These are phyloP conservation scores for Frankliniella intonsa DNA, from an alignment of 2,888 invertebrate genomes.

Conservation along the genomic window DNA sequence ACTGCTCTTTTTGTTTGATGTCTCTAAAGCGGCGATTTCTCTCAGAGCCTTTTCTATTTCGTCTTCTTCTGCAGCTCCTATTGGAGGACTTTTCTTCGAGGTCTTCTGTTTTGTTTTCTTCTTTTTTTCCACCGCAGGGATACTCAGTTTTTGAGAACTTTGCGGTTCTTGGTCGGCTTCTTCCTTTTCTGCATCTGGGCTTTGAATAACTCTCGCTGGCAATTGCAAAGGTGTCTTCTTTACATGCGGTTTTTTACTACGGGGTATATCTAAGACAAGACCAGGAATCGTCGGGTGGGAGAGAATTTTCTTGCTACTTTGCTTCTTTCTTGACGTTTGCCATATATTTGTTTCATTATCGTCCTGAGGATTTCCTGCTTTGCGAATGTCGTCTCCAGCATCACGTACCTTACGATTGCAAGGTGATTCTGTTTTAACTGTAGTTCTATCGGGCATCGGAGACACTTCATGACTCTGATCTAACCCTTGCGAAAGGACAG, in stretches of 20 bases:
- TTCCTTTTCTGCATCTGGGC: constrained; percentile 42
- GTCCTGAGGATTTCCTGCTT: background rate
- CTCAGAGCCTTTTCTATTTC: constrained; percentile 50
- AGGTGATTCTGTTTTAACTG: background rate
- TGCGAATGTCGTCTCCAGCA: too few relatives aligned
- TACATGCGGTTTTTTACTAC: background rate
- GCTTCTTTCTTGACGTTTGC: constrained; percentile 41
- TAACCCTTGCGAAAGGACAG: constrained; percentile 19
- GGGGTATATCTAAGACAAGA: background rate
- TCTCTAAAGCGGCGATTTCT: constrained; percentile 45
- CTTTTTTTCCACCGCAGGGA: constrained; percentile 37
- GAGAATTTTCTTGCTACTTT: constrained; percentile 25
- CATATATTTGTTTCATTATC: constrained; percentile 41
- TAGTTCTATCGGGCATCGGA: constrained; percentile 30
- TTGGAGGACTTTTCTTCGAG: constrained; percentile 25
- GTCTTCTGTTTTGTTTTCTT: constrained; percentile 34
- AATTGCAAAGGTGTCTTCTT: background rate
- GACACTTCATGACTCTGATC: background rate
- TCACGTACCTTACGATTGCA: background rate
- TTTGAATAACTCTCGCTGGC: background rate
- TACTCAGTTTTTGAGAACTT: constrained; percentile 32
- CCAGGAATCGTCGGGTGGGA: background rate
- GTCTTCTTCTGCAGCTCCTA: constrained; percentile 39
- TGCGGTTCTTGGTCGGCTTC: constrained; percentile 41
- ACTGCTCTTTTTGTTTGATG: constrained; percentile 35